Evolutionary conservation across 2,113 vertebrate species (phyloP).

Genomic region (Sus scrofa): DNA sequence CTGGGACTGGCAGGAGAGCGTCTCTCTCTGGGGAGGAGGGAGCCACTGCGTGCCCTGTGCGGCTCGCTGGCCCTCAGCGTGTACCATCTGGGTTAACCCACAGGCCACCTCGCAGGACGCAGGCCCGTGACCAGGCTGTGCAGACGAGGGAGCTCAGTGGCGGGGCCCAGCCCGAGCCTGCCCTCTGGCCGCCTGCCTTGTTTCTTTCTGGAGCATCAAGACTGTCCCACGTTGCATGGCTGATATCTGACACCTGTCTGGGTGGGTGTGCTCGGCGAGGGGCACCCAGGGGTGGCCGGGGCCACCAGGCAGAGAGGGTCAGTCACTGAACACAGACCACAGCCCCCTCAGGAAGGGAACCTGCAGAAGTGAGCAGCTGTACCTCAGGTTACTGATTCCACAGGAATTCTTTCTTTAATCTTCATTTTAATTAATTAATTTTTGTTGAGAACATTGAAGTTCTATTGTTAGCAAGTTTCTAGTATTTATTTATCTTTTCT

Average conservation of each 20-base stretch:
- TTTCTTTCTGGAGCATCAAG: rapidly evolving
- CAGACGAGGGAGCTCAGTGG: no score
- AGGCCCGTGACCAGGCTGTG: background rate
- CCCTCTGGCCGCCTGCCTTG: no score
- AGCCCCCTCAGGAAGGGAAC: rapidly evolving
- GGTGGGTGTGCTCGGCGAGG: rapidly evolving
- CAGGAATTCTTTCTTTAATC: no score
- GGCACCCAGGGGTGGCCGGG: rapidly evolving
- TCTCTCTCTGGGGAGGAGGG: background rate
- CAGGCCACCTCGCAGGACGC: rapidly evolving
- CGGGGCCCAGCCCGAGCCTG: rapidly evolving
- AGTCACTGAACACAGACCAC: rapidly evolving
- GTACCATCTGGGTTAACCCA: rapidly evolving
- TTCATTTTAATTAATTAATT: no score
- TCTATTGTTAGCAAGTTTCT: no score
- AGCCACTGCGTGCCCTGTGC: rapidly evolving
- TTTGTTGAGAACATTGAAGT: no score
- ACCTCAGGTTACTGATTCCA: rapidly evolving
- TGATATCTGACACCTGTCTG: background rate
- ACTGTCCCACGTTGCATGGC: no score
- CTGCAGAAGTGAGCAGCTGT: background rate
- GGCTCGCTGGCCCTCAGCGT: rapidly evolving
- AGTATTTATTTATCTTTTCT: no score
- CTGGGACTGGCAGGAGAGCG: rapidly evolving
- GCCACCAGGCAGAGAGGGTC: background rate